Evolutionary conservation across 2,888 invertebrate species (phyloP), one percentile per base, ranked within the genome.

Genomic region (Diogma glabrata): DNA sequence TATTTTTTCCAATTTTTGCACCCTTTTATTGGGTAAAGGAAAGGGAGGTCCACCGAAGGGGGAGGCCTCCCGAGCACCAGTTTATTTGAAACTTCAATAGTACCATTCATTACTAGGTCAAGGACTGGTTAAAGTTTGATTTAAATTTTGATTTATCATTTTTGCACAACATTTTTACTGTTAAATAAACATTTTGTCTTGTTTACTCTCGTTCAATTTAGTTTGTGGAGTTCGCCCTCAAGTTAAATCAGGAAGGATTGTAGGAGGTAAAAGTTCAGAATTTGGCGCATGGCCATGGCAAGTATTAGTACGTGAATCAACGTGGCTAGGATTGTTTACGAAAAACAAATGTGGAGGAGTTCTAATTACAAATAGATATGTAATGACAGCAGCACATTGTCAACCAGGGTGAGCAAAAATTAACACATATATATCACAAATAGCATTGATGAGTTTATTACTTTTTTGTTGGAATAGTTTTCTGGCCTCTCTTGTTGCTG

Each of bases 261-360:
- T 93, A 4, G 92, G 92, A 49, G 93, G 93, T 3, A 89, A 88
- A 68, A 85, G 84, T 51, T 81, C 91, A 1, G 76, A 76, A 4
- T 91, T 91, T 62, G 93, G 92, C 3, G 85, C 85, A 62, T 93
- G 86, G 80, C 93, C 93, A 0, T 93, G 93, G 93, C 92, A 93
- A 63, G 92, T 90, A 1, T 73, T 93, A 22, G 89, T 93, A 1
- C 75, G 91, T 30, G 93, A 93, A 69, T 87, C 91, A 2, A 92
- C 92, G 0, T 93, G 92, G 92, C 73, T 93, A 40, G 93, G 93
- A 0, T 77, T 93, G 17, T 91, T 93, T 69, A 91, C 91, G 47
- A 93, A 93, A 69, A 93, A 93, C 71, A 93, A 93, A 70, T 94
- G 93, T 63, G 93, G 93, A 2, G 93, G 93, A 3, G 93, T 94